A percentile compares a stretch with the other conserved stretches of the same genome.
phyloP scores from a whole-genome alignment of 2,888 invertebrate species.

The Elgonia sp. region DNA sequence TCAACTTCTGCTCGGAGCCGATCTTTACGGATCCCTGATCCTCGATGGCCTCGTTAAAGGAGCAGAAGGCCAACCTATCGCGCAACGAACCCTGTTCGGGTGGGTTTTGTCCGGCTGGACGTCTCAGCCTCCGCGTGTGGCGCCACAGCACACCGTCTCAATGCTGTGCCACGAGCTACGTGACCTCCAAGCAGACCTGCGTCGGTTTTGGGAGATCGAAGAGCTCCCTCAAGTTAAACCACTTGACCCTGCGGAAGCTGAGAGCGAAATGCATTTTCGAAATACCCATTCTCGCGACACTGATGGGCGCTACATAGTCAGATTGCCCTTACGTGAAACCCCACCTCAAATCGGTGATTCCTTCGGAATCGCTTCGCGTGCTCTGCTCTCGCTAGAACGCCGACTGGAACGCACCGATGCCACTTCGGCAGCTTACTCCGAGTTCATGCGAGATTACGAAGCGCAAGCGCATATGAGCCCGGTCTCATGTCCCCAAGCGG shows the following conservation, averaged over 20 bases:
- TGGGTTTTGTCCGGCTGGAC: not conserved
- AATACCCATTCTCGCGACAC: not conserved
- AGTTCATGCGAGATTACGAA: conserved; percentile 28
- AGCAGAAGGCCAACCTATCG: not conserved
- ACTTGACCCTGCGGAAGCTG: not conserved
- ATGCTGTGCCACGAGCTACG: conserved; percentile 6
- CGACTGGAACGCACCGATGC: not conserved
- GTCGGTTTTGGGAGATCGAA: not conserved
- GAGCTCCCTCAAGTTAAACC: not conserved
- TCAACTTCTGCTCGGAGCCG: conserved; percentile 3
- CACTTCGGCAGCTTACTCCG: not conserved
- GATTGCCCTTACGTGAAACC: not conserved
- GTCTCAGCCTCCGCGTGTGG: not conserved
- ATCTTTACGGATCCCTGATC: conserved; percentile 7
- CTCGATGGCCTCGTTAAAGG: conserved; percentile 7
- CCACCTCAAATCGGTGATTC: not conserved
- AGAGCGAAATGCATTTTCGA: not conserved
- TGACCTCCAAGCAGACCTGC: not conserved
- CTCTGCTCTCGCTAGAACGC: not conserved
- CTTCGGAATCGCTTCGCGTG: not conserved
- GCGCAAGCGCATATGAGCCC: conserved; percentile 11
- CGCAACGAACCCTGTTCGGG: not conserved
- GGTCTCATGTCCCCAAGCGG: not conserved
- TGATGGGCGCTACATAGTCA: conserved; percentile 2
- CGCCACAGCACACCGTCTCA: not conserved